phyloP scores from a whole-genome alignment of 2,113 vertebrate genomes.

The Bufo bufo region DNA sequence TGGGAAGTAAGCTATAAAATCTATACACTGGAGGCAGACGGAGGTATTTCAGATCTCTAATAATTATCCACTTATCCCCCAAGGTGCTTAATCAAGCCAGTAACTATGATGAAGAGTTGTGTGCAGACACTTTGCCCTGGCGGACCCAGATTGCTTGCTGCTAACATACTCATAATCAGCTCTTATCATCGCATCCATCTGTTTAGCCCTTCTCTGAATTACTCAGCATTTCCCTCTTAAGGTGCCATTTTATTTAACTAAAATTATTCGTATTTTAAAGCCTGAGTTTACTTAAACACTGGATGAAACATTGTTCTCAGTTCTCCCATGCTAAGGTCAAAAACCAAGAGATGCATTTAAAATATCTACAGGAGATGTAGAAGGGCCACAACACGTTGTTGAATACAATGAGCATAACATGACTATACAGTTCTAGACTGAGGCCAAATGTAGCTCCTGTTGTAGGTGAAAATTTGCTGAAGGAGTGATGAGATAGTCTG shows the following conservation, averaged over 20 bases:
- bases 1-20: conserved; percentile 8
- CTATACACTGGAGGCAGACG: conserved; percentile 32
- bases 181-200: conserved; percentile 36
- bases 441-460: no score
- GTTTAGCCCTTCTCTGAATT: conserved; percentile 17
- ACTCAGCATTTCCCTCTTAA: background rate
- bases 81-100: conserved; percentile 51
- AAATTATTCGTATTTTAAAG: background rate
- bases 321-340: background rate
- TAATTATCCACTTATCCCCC: conserved; percentile 52
- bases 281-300: background rate
- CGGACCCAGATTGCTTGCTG: conserved; percentile 38
- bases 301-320: background rate
- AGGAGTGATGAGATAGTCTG: no score
- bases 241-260: background rate
- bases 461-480: no score
- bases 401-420: no score
- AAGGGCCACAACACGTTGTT: no score
- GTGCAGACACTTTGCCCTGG: conserved; percentile 52
- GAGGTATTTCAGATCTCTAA: conserved; percentile 25
- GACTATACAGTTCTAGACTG: no score
- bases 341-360: no score
- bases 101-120: conserved; percentile 54
- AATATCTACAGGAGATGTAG: no score
- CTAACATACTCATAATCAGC: conserved; percentile 51